phyloP scores from a whole-genome alignment of 2,797 vertebrate genomes.

The Pantherophis alleghaniensis region DNA sequence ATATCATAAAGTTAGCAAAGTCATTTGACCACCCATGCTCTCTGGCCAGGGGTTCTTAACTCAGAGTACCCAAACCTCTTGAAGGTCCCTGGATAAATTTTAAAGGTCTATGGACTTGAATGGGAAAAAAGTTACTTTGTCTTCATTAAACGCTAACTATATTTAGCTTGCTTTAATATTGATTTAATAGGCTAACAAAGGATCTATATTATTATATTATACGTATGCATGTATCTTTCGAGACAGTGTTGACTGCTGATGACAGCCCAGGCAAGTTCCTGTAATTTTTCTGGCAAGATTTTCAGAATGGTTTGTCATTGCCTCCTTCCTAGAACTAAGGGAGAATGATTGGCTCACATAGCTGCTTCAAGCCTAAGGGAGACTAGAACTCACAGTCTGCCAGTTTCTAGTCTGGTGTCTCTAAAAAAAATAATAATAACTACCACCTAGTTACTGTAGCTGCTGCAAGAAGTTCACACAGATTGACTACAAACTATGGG shows the following conservation, averaged over 20 bases:
- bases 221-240: neutral
- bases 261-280: neutral
- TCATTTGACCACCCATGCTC: neutral
- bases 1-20: neutral
- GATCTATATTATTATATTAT: neutral
- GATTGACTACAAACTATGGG: neutral
- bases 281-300: neutral
- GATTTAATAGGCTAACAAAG: neutral
- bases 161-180: neutral
- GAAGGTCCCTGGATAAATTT: neutral
- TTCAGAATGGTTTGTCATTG: neutral
- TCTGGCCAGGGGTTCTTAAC: neutral
- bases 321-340: neutral
- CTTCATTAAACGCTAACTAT: neutral
- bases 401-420: neutral
- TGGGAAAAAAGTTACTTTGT: neutral
- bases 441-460: neutral
- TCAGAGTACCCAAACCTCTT: neutral
- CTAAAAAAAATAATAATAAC: neutral
- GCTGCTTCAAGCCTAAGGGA: neutral
- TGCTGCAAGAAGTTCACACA: neutral
- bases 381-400: neutral
- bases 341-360: neutral
- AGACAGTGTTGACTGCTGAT: neutral
- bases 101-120: neutral